Conservation (phyloP, 2,797 vertebrate species). For the Pyrocephalus nanus region DNA sequence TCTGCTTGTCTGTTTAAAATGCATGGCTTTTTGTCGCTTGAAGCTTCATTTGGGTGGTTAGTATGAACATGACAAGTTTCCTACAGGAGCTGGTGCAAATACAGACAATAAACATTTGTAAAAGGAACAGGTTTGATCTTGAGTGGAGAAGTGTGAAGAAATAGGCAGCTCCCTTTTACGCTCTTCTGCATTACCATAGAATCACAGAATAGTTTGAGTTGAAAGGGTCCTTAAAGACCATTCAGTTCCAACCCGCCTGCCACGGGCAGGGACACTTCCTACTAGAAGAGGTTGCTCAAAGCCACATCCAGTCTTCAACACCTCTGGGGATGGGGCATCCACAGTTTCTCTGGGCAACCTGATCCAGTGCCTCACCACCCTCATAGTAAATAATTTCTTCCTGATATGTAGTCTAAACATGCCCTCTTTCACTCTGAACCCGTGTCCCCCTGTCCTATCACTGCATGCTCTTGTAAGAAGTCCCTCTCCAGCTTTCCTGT, state of each 20-base stretch:
- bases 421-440: background rate
- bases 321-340: background rate
- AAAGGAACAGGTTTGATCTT: background rate
- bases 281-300: background rate
- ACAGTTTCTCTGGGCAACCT: background rate
- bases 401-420: background rate
- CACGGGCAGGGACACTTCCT: background rate
- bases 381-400: background rate
- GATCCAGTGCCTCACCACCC: background rate
- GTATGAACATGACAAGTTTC: background rate
- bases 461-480: background rate
- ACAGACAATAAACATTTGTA: background rate
- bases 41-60: background rate
- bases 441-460: background rate
- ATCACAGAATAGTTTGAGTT: background rate
- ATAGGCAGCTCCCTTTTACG: background rate
- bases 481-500: background rate
- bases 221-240: background rate
- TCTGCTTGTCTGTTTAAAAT: constrained; percentile 22
- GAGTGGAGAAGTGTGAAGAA: background rate
- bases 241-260: background rate
- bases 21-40: background rate
- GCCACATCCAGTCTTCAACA: background rate
- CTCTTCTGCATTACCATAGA: background rate
- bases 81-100: background rate